Evolutionary conservation across 2,113 vertebrate species (phyloP), one percentile per base, ranked within the genome.

Genomic region (Dendropsophus ebraccatus): DNA sequence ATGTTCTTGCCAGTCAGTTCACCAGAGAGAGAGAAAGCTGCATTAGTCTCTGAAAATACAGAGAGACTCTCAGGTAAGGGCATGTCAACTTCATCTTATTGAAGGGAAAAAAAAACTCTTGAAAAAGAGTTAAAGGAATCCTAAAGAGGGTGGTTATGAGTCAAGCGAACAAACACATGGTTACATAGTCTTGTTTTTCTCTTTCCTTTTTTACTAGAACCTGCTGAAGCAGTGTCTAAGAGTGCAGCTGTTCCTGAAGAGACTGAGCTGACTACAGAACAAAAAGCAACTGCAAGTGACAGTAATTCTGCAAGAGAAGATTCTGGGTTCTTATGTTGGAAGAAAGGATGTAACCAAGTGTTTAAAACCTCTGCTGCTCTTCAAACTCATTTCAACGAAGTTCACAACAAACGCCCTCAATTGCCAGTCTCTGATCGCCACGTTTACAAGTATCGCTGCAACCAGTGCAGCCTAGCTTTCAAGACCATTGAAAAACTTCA

Each of bases 361-460:
- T 99, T 99, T 90, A 98, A 97, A 90, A 97, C 96, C 82, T 99
- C 98, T 0, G 95, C 95, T 45, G 96, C 98, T 58, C 96, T 99
- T 77, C 98, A 99, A 92, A 94, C 96, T 17, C 98, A 99, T 89
- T 99, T 99, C 95, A 99, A 95, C 0, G 98, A 99, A 77, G 95
- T 96, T 79, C 98, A 99, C 1, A 95, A 96, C 90, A 99, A 99
- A 93, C 95, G 98, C 89, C 96, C 97, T 7, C 98, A 99, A 84
- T 91, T 99, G 89, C 98, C 98, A 0, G 98, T 99, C 13, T 99
- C 98, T 0, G 98, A 99, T 89, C 97, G 98, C 60, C 98, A 99
- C 1, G 97, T 99, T 89, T 99, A 99, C 93, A 99, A 99, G 90
- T 99, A 99, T 88, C 97, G 98, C 77, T 99, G 98, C 87, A 99